Conservation (phyloP, 2,888 invertebrate genomes). For the Keiferia lycopersicella region DNA sequence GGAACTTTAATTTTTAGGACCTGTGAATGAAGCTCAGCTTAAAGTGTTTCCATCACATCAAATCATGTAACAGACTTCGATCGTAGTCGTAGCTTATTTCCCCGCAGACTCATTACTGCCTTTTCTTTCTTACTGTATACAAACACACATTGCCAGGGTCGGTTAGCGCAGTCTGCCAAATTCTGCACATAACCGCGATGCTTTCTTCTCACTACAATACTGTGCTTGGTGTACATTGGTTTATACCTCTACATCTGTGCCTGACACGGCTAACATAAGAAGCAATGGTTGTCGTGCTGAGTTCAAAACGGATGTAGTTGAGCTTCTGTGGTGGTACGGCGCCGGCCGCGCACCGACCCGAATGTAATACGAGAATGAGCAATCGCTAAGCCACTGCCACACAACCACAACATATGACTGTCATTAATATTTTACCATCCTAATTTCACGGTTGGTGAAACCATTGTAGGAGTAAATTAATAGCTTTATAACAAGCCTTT, state of each 20-base stretch:
- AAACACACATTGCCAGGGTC: conserved; percentile 16
- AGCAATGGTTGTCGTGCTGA: neutral
- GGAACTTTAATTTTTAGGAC: too few species aligned
- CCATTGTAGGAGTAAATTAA: conserved; percentile 27
- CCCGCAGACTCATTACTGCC: too few species aligned
- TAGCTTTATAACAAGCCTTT: conserved; percentile 28
- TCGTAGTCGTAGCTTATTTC: too few species aligned
- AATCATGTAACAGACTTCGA: too few species aligned
- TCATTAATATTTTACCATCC: conserved; percentile 54
- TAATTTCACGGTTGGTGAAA: conserved; percentile 41
- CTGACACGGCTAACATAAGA: neutral
- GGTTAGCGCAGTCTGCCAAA: conserved; percentile 26
- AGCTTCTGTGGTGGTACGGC: neutral
- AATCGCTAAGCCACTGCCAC: conserved; percentile 46
- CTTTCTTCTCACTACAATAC: neutral
- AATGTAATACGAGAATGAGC: conserved; percentile 21
- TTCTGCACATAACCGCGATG: conserved; percentile 14
- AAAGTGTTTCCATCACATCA: too few species aligned
- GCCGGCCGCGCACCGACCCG: conserved; percentile 2
- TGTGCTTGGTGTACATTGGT: neutral
- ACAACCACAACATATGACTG: conserved; percentile 45
- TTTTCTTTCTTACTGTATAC: too few species aligned
- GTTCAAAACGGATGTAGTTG: neutral
- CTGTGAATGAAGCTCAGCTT: too few species aligned
- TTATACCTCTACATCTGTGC: neutral